These are phyloP conservation scores for Bufo bufo DNA, from an alignment of 2,113 vertebrate genomes.

Conservation along the genomic window DNA sequence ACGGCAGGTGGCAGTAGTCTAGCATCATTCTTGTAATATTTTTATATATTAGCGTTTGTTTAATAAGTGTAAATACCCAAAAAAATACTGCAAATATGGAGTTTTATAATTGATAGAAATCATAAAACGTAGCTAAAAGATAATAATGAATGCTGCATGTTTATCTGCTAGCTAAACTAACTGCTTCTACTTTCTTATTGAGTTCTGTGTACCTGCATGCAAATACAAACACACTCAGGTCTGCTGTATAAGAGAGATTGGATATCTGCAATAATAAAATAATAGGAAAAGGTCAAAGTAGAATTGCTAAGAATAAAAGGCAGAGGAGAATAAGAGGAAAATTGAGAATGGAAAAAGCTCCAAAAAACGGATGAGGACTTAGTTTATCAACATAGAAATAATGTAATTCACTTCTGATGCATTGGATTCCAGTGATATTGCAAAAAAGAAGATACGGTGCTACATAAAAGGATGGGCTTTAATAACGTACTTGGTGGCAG, in stretches of 20 bases:
- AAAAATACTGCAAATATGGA: too few species aligned
- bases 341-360: neutral
- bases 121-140: too few species aligned
- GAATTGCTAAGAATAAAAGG: neutral
- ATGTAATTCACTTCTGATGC: neutral
- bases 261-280: constrained; percentile 22
- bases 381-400: constrained; percentile 22
- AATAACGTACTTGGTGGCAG: neutral
- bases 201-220: neutral
- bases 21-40: too few species aligned
- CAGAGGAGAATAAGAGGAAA: neutral
- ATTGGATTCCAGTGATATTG: neutral
- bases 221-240: constrained; percentile 18
- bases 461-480: neutral
- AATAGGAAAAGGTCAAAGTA: constrained; percentile 46
- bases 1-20: too few species aligned
- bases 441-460: neutral
- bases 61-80: too few species aligned
- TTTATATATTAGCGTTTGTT: too few species aligned
- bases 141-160: neutral
- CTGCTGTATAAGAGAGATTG: neutral
- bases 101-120: too few species aligned
- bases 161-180: neutral
- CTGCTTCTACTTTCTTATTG: constrained; percentile 18
- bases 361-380: neutral